Base-by-base conservation (phyloP, 2,888 invertebrate species). In the Hydrotaea diabolus region DNA sequence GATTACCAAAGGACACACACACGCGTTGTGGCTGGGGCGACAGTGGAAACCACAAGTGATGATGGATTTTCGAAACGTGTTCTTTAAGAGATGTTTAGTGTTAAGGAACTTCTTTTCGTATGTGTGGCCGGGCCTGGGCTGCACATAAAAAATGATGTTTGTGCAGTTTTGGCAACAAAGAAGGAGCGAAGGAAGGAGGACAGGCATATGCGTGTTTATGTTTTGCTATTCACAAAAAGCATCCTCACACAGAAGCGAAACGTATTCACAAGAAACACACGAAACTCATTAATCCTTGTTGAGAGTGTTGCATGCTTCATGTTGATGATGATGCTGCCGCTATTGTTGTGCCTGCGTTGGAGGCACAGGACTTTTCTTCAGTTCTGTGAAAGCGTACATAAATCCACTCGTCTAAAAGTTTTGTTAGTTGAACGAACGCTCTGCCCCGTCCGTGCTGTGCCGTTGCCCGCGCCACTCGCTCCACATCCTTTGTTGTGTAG, bases 51-150 rank as follows among this genome's bases (percentile, higher is more conserved):
- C 85, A 80, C 80, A 86, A 86, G 82, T 86, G 86, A 87, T 87
- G 87, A 87, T 87, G 85, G 85, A 91, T 91, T 90, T 89, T 88
- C 86, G 87, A 88, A 88, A 91, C 91, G 91, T 91, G 91, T 90
- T 87, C 75, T 77, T 77, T 83, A 84, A 80, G 85, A 85, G 81
- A 84, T 85, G 77, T 81, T 83, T 80, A 82, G 81, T 81, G 83
- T 86, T 86, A 83, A 80, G 59, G 59, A 83, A 73, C 66, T 31
- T 26, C 39, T 39, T 39, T 39, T 8, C 23, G 36, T 23, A 57
- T 72, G 76, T 72, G 64, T 66, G 59, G 73, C 59, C 23, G 78
- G 21, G 71, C 43, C 49, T 43, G 78, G n/a, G 71, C 31, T 62
- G 80, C 64, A 31, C 62, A 43, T 84, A 84, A 85, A 74, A 85